Evolutionary conservation across 2,888 invertebrate genomes (phyloP).

Genomic region (Matsumyia berberina): DNA sequence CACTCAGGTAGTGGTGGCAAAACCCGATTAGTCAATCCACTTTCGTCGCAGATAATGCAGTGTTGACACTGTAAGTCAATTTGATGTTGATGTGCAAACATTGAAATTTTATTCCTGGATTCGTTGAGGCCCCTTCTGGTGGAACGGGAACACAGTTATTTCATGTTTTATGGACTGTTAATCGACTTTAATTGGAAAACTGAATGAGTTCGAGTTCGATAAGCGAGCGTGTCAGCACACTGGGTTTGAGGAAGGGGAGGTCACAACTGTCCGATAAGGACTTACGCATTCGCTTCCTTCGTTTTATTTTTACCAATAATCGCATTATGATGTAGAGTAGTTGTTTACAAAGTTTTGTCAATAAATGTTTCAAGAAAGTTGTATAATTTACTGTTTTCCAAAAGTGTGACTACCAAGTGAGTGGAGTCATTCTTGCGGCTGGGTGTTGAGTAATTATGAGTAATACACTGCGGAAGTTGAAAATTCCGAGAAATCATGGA

Average conservation of each 20-base stretch:
- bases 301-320: constrained; percentile 29
- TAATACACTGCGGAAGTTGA: neutral
- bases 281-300: constrained; percentile 40
- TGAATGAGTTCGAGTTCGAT: constrained; percentile 54
- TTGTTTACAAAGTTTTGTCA: constrained; percentile 31
- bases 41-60: constrained; percentile 19
- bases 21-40: constrained; percentile 47
- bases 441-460: constrained; percentile 36
- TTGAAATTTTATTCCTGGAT: constrained; percentile 36
- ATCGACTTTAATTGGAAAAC: constrained; percentile 69
- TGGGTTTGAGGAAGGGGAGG: constrained; percentile 3
- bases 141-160: constrained; percentile 7
- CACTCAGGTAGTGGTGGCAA: constrained; percentile 18
- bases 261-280: constrained; percentile 24
- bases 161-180: constrained; percentile 43
- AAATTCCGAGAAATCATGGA: neutral
- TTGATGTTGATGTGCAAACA: constrained; percentile 57
- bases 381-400: constrained; percentile 25
- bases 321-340: constrained; percentile 23
- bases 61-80: constrained; percentile 40
- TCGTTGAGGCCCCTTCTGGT: constrained; percentile 13
- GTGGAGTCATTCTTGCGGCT: constrained; percentile 3
- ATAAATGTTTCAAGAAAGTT: constrained; percentile 30
- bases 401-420: constrained; percentile 31
- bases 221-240: constrained; percentile 10